A percentile compares a stretch with the other conserved stretches of the same genome.
Conservation (phyloP, 2,797 vertebrate genomes). For the Phataginus tetradactyla region DNA sequence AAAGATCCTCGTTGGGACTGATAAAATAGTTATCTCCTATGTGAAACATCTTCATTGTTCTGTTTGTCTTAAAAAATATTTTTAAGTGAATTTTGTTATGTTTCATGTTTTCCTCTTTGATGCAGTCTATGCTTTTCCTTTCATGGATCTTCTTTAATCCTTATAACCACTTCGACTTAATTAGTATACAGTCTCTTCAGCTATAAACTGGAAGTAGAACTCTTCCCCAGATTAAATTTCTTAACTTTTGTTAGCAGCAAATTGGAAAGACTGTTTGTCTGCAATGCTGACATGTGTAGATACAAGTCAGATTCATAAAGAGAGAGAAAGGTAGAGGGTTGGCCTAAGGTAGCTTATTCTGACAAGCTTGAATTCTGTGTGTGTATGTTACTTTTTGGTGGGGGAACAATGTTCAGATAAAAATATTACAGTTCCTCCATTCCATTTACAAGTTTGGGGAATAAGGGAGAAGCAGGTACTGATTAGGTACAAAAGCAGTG, state of each 20-base stretch:
- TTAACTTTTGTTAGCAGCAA: conserved; percentile 9
- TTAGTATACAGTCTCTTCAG: conserved; percentile 22
- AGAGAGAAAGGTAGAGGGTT: conserved; percentile 1
- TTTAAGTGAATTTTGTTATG: background rate
- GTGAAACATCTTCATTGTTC: conserved; percentile 9
- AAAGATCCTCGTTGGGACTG: conserved; percentile 2
- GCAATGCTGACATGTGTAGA: background rate
- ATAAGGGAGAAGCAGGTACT: background rate
- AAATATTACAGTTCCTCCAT: background rate
- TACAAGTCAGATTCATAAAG: background rate
- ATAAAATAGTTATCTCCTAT: conserved; percentile 1
- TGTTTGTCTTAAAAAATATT: background rate
- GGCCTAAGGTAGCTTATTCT: background rate
- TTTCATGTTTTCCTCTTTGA: background rate
- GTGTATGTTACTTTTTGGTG: background rate
- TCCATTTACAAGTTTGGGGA: conserved; percentile 40
- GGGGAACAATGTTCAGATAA: background rate
- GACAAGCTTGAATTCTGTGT: background rate
- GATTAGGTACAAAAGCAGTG: background rate
- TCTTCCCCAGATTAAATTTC: conserved; percentile 33
- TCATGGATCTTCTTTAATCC: conserved; percentile 43
- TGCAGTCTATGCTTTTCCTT: background rate
- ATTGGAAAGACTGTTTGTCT: conserved; percentile 42
- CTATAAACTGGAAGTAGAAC: conserved; percentile 21
- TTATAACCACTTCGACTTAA: conserved; percentile 43